Conservation (phyloP, 2,797 vertebrate genomes). For the Malacoraja senta region DNA sequence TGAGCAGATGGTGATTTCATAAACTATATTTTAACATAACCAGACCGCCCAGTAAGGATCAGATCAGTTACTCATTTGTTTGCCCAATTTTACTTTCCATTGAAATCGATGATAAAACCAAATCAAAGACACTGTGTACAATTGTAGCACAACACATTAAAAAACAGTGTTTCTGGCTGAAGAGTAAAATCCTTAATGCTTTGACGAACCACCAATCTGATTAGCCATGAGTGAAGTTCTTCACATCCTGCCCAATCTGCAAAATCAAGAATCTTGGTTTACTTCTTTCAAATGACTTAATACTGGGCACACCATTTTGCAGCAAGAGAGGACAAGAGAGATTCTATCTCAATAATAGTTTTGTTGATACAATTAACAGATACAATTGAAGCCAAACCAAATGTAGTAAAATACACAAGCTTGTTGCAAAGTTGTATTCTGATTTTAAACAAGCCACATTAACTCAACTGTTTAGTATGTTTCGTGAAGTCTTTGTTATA, state of each 20-base stretch:
- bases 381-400: background rate
- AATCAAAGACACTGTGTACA: background rate
- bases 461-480: background rate
- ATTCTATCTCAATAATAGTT: background rate
- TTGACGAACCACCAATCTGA: background rate
- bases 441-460: background rate
- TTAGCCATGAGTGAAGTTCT: background rate
- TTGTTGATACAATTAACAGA: background rate
- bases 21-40: background rate
- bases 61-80: background rate
- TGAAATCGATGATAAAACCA: background rate
- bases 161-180: background rate
- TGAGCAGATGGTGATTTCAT: background rate
- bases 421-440: background rate
- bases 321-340: background rate
- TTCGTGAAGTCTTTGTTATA: too few relatives aligned
- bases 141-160: background rate
- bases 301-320: too few relatives aligned
- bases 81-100: background rate
- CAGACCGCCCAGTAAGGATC: background rate
- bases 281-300: background rate
- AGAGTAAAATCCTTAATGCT: background rate
- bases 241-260: background rate
- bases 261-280: background rate
- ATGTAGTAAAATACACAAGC: background rate